Evolutionary conservation across 1,140 invertebrate genomes (phyloP).

Genomic region (Acromyrmex heyeri): DNA sequence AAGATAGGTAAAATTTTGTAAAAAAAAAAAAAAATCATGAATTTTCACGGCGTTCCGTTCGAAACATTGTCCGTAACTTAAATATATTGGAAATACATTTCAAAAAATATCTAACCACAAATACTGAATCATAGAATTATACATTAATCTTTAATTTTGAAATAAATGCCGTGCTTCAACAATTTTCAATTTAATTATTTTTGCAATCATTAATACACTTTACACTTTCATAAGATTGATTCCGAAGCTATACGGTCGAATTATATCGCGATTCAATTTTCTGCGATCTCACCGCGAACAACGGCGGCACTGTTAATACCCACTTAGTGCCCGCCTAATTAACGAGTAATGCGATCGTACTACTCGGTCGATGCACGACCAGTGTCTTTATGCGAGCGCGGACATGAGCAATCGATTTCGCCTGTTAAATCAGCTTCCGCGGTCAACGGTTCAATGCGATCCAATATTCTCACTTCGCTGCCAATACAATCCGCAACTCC

Average conservation of each 20-base stretch:
- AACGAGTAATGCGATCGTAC: constrained; percentile 51
- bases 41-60: background rate
- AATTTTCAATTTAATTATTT: constrained; percentile 33
- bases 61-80: constrained; percentile 24
- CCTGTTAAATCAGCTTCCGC: constrained; percentile 80
- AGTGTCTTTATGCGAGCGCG: constrained; percentile 50
- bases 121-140: background rate
- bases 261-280: constrained; percentile 15
- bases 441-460: constrained; percentile 79
- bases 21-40: background rate
- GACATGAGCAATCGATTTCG: constrained; percentile 72
- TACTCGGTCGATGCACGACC: constrained; percentile 23
- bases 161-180: background rate
- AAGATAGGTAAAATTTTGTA: background rate
- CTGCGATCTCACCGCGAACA: background rate
- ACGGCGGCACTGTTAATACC: constrained; percentile 33
- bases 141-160: background rate
- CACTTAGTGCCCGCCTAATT: constrained; percentile 42
- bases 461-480: constrained; percentile 82
- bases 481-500: constrained; percentile 77
- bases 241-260: background rate
- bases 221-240: constrained; percentile 8
- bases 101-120: background rate
- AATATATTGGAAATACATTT: background rate
- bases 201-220: background rate